Evolutionary conservation across 2,797 vertebrate genomes (phyloP).

Genomic region (Rhinoraja longicauda): DNA sequence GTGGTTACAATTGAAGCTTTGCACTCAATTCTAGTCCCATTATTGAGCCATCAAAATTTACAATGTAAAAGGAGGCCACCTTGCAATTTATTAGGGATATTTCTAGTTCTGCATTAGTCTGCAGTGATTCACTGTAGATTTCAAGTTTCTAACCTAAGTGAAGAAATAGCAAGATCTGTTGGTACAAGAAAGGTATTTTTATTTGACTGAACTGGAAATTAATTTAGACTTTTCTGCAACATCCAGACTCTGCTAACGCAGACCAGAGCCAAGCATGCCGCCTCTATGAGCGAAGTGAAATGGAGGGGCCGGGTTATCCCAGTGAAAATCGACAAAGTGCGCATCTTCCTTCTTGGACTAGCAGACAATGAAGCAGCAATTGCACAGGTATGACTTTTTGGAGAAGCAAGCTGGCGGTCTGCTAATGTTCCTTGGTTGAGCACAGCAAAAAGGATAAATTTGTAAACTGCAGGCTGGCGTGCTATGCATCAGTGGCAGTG

Average conservation of each 20-base stretch:
- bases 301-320: slow-evolving; percentile 88
- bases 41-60: background rate
- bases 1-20: background rate
- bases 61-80: too few species aligned
- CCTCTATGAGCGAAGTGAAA: slow-evolving; percentile 94
- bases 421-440: too few species aligned
- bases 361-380: slow-evolving; percentile 91
- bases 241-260: slow-evolving; percentile 77
- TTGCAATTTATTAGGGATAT: too few species aligned
- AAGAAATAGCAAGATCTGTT: background rate
- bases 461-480: too few species aligned
- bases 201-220: background rate
- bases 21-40: background rate
- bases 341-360: slow-evolving; percentile 85
- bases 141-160: background rate
- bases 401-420: background rate
- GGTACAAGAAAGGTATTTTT: background rate
- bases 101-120: background rate
- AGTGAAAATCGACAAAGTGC: slow-evolving; percentile 91
- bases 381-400: slow-evolving; percentile 66
- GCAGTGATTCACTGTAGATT: background rate
- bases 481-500: too few species aligned
- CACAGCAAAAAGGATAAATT: too few species aligned
- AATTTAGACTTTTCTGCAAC: background rate
- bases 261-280: slow-evolving; percentile 91